phyloP scores from a whole-genome alignment of 2,113 vertebrate species.

The Chlorodrepanis virens region DNA sequence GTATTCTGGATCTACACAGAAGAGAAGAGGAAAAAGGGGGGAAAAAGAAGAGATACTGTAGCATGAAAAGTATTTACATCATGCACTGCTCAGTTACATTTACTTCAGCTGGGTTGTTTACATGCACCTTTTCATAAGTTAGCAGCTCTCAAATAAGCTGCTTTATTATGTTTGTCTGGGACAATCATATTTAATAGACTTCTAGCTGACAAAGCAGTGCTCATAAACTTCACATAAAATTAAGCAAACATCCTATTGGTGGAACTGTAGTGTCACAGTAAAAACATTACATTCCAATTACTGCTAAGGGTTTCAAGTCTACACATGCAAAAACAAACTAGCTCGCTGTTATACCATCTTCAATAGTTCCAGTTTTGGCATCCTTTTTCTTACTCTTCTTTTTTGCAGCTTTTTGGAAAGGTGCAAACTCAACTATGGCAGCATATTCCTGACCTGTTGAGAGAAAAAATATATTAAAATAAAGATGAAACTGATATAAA shows the following conservation, averaged over 20 bases:
- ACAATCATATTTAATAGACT: background rate
- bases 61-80: background rate
- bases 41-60: background rate
- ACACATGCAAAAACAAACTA: background rate
- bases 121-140: background rate
- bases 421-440: conserved; percentile 96
- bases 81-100: background rate
- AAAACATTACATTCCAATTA: background rate
- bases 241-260: background rate
- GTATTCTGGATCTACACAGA: conserved; percentile 87
- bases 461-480: background rate
- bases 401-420: conserved; percentile 98
- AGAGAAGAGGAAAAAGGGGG: accelerated
- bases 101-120: background rate
- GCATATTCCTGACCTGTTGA: conserved; percentile 92
- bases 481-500: background rate
- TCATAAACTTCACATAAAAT: background rate
- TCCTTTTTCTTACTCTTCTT: conserved; percentile 97
- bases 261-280: background rate
- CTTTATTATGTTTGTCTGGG: background rate
- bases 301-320: background rate
- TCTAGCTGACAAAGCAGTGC: background rate
- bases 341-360: conserved; percentile 80
- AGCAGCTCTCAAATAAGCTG: background rate
- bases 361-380: conserved; percentile 93